Evolutionary conservation across 2,113 vertebrate genomes (phyloP).

Genomic region (Aix galericulata): DNA sequence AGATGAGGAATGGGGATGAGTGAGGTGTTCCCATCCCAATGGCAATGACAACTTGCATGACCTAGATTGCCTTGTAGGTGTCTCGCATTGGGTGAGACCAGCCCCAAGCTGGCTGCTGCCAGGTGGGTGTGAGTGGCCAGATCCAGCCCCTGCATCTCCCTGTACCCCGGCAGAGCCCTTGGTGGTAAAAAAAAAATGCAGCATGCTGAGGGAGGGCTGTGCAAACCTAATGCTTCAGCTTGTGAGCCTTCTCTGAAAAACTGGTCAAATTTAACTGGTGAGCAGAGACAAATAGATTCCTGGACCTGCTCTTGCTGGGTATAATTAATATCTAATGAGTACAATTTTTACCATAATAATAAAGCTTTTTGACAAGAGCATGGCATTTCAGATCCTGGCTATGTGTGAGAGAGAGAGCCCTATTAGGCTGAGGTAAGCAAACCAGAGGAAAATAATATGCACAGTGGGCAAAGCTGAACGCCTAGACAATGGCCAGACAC

Average conservation of each 20-base stretch:
- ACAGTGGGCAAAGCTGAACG: slow-evolving; percentile 5
- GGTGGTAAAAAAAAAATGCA: neutral
- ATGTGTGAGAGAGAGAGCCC: neutral
- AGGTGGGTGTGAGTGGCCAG: rapidly evolving
- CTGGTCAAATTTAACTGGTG: neutral
- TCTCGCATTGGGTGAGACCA: too few relatives aligned
- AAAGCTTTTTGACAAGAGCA: slow-evolving; percentile 56
- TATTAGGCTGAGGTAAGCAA: slow-evolving; percentile 1
- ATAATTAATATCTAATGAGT: slow-evolving; percentile 68
- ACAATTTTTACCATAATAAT: slow-evolving; percentile 65
- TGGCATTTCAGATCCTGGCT: slow-evolving; percentile 44
- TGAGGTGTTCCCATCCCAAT: neutral
- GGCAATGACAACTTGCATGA: neutral
- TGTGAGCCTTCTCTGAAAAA: neutral
- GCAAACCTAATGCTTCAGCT: neutral
- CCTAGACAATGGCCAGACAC: slow-evolving; percentile 50
- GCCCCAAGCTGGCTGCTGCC: neutral
- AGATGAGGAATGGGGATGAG: neutral
- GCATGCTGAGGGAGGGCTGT: neutral
- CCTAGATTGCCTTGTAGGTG: neutral
- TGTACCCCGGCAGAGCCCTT: neutral
- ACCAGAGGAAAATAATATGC: slow-evolving; percentile 47
- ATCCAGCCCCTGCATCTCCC: neutral
- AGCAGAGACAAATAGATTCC: slow-evolving; percentile 55
- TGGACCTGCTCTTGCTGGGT: slow-evolving; percentile 53